A percentile compares a stretch with the other conserved stretches of the same genome.
Conservation (phyloP, 2,888 invertebrate genomes). For the Tenthredo notha region DNA sequence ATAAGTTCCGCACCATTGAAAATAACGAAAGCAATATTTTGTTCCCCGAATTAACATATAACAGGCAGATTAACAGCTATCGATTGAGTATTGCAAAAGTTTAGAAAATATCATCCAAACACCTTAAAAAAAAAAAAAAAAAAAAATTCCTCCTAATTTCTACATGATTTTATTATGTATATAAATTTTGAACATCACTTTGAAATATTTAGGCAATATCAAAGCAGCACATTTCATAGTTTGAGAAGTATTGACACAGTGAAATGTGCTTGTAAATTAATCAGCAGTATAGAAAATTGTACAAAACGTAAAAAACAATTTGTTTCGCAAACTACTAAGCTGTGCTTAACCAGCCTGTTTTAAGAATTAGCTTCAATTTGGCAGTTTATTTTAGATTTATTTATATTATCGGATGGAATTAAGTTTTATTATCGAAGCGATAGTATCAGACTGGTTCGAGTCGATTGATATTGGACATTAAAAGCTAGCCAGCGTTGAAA, state of each 20-base stretch:
- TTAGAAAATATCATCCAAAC: not conserved
- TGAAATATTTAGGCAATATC: slow-evolving; percentile 10
- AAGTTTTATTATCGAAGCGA: slow-evolving; percentile 38
- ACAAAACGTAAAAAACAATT: slow-evolving; percentile 12
- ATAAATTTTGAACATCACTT: not conserved
- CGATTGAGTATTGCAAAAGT: not conserved
- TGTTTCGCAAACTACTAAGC: slow-evolving; percentile 24
- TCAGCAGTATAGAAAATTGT: slow-evolving; percentile 15
- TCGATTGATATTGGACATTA: slow-evolving; percentile 19
- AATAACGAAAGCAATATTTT: slow-evolving; percentile 21
- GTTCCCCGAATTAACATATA: slow-evolving; percentile 1
- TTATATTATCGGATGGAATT: slow-evolving; percentile 43
- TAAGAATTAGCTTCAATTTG: slow-evolving; percentile 39
- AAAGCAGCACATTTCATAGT: slow-evolving; percentile 7
- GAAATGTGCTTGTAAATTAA: slow-evolving; percentile 16
- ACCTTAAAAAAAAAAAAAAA: not conserved
- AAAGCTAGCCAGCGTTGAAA: not conserved
- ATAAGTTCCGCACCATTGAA: not conserved
- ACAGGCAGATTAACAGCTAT: slow-evolving; percentile 15
- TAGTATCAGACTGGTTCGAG: slow-evolving; percentile 32
- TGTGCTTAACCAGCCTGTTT: slow-evolving; percentile 46
- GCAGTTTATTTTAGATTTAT: slow-evolving; percentile 39
- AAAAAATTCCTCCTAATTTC: slow-evolving; percentile 2
- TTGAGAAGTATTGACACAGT: not conserved
- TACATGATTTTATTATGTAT: not conserved